phyloP scores from a whole-genome alignment of 2,888 invertebrate species.

The Polydrusus pterygomalis region DNA sequence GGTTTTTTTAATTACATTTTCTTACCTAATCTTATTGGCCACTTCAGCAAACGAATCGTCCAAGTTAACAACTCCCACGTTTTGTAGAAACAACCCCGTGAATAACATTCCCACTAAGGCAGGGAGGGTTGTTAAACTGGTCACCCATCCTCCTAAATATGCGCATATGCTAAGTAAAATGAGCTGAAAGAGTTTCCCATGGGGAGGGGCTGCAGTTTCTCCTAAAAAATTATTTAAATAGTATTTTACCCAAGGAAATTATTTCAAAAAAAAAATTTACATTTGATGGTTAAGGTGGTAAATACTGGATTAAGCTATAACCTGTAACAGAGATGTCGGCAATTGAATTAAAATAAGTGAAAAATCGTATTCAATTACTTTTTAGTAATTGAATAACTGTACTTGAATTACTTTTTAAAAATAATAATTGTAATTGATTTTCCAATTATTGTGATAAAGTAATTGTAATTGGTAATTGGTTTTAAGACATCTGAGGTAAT shows the following conservation, averaged over 20 bases:
- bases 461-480: too few relatives aligned
- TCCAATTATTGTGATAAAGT: too few relatives aligned
- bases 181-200: slow-evolving; percentile 86
- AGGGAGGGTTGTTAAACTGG: slow-evolving; percentile 86
- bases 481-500: too few relatives aligned
- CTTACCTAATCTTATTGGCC: slow-evolving; percentile 81
- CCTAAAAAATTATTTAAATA: slow-evolving; percentile 70
- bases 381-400: too few relatives aligned
- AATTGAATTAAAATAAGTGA: too few relatives aligned
- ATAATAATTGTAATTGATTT: too few relatives aligned
- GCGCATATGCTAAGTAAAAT: slow-evolving; percentile 84
- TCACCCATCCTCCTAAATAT: slow-evolving; percentile 87
- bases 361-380: too few relatives aligned
- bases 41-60: slow-evolving; percentile 80
- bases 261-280: too few relatives aligned
- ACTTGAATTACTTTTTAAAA: too few relatives aligned
- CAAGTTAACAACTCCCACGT: slow-evolving; percentile 81
- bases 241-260: not conserved
- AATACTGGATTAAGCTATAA: too few relatives aligned
- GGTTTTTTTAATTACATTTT: not conserved
- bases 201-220: slow-evolving; percentile 86
- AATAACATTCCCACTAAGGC: slow-evolving; percentile 92
- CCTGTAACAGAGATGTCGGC: too few relatives aligned
- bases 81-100: slow-evolving; percentile 85
- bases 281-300: too few relatives aligned